Evolutionary conservation across 2,888 invertebrate genomes (phyloP).

Genomic region (Ashinkailepas kermadecensis): DNA sequence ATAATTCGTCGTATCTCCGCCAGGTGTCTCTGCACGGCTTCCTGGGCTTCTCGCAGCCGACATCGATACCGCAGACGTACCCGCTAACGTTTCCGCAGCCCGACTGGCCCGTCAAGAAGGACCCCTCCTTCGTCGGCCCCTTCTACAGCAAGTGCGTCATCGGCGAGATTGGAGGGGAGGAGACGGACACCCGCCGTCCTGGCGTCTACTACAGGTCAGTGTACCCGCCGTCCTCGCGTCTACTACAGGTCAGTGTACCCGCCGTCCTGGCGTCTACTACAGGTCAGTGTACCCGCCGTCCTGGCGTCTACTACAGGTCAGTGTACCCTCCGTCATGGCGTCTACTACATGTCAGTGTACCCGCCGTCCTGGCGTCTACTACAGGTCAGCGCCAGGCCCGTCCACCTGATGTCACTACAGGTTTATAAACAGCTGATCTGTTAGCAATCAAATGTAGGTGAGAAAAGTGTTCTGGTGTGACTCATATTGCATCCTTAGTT

Average conservation of each 20-base stretch:
- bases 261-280: background rate
- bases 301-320: slow-evolving; percentile 41
- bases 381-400: no score
- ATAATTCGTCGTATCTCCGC: slow-evolving; percentile 29
- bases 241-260: background rate
- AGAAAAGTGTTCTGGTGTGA: no score
- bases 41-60: slow-evolving; percentile 84
- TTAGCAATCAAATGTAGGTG: no score
- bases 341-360: background rate
- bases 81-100: slow-evolving; percentile 75
- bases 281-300: no score
- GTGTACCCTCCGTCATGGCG: background rate
- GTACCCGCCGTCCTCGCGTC: background rate
- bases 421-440: no score
- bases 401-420: no score
- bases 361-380: background rate
- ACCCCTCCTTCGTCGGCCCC: slow-evolving; percentile 89
- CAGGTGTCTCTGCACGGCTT: slow-evolving; percentile 74
- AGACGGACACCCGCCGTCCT: slow-evolving; percentile 60
- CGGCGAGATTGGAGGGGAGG: slow-evolving; percentile 55
- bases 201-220: slow-evolving; percentile 65
- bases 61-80: slow-evolving; percentile 66
- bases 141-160: slow-evolving; percentile 83
- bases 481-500: no score
- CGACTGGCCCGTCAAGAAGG: slow-evolving; percentile 77